Percentiles rank a stretch among this genome's conserved stretches.
These are phyloP conservation scores for Cephus cinctus DNA, from an alignment of 1,140 invertebrate species.

Conservation along the genomic window DNA sequence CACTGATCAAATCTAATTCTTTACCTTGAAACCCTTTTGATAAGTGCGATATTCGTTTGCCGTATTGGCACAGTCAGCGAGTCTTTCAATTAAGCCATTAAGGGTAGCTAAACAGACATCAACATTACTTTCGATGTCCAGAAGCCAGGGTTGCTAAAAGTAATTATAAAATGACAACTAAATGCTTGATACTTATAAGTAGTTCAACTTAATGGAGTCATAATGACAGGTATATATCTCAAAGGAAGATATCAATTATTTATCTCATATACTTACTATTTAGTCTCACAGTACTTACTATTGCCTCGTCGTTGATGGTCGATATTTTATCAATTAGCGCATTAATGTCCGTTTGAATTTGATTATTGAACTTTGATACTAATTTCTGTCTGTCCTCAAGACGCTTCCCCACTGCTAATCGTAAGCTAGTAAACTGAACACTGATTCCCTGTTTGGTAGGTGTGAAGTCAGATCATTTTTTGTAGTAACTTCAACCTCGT, in stretches of 20 bases:
- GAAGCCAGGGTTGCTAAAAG: constrained; percentile 75
- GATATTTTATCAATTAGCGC: constrained; percentile 66
- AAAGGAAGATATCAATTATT: constrained; percentile 8
- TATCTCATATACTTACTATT: background rate
- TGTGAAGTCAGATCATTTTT: background rate
- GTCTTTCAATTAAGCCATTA: constrained; percentile 60
- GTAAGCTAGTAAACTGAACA: constrained; percentile 34
- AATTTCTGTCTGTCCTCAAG: constrained; percentile 58
- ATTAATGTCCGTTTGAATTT: constrained; percentile 65
- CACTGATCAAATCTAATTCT: background rate
- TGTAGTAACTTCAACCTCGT: background rate
- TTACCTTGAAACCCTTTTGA: constrained; percentile 71
- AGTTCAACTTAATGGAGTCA: too few species aligned
- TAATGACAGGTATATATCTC: constrained; percentile 25
- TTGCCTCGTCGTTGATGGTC: constrained; percentile 63
- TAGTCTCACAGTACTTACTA: constrained; percentile 46
- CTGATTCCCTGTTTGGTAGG: constrained; percentile 33
- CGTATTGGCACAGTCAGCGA: constrained; percentile 61
- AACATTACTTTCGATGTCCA: constrained; percentile 69
- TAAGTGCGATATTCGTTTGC: constrained; percentile 69
- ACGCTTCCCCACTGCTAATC: constrained; percentile 56
- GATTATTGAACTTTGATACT: constrained; percentile 59
- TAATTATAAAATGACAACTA: too few species aligned
- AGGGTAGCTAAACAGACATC: constrained; percentile 64
- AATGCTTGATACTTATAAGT: too few species aligned